Evolutionary conservation across 2,797 vertebrate species (phyloP), one percentile per base, ranked within the genome.

Genomic region (Fistularia tabacaria): DNA sequence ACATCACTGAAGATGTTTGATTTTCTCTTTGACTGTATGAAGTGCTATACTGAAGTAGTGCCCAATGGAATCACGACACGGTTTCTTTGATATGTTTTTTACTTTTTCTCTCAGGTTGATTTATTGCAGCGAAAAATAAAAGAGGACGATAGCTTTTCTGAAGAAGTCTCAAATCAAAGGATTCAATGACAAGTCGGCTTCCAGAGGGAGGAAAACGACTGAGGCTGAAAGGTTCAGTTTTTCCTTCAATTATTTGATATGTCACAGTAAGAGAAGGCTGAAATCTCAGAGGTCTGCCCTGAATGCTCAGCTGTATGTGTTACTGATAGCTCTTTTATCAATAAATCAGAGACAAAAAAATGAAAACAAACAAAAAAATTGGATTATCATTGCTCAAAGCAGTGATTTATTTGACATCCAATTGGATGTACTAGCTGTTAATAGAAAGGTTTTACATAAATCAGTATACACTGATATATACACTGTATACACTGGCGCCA

Each of bases 171-270:
- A 69, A 73, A 63, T 25, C 25, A 25, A 25, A 2, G 25, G 71
- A 71, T 80, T 36, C 38, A 11, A 47, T 59, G 70, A 67, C 54
- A 46, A 79, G 69, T 83, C 73, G 76, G 71, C 67, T 79, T 62
- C 43, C 38, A 56, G 25, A n/a, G 39, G 54, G 77, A 77, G 79
- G 82, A 79, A 79, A 46, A 54, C 2, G 25, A 25, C 25, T 25
- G 51, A 76, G 59, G 63, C 68, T 74, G 69, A 85, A 74, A 76
- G 71, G 66, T 59, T 73, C 74, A 86, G 73, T 62, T 88, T 85
- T 87, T 76, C 71, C 65, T 77, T 84, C 67, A 74, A 77, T 86
- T 88, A 75, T 78, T 46, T 12, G 65, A 63, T 74, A 66, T 38
- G 6, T 48, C 25, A 54, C 44, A 25, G 25, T 69, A 54, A 69